These are phyloP conservation scores for Pteria penguin DNA, from an alignment of 2,888 invertebrate species.

Conservation along the genomic window DNA sequence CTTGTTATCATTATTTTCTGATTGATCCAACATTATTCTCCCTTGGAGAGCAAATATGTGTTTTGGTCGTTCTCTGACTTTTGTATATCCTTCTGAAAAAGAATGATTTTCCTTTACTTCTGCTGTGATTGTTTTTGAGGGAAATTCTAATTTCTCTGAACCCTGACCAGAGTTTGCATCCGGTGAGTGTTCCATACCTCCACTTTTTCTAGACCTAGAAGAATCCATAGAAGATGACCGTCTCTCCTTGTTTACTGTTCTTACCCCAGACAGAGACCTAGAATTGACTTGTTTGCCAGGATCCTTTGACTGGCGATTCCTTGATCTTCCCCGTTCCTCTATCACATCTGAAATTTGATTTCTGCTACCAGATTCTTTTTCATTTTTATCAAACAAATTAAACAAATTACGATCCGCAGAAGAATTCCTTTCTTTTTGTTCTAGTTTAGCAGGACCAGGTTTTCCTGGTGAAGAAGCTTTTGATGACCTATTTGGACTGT, in stretches of 20 bases:
- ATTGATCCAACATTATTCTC: constrained; percentile 1
- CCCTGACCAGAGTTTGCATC: not conserved
- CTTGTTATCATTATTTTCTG: not conserved
- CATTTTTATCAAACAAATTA: not conserved
- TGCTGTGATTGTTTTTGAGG: not conserved
- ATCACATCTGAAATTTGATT: not conserved
- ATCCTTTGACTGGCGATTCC: not conserved
- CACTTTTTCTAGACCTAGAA: not conserved
- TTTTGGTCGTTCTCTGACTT: not conserved
- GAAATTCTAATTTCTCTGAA: not conserved
- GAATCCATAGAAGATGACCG: not conserved
- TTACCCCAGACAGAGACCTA: not conserved
- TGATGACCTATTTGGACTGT: not conserved
- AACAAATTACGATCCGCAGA: not conserved
- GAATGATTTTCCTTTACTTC: too few relatives aligned
- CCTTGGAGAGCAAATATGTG: constrained; percentile 28
- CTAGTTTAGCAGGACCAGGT: not conserved
- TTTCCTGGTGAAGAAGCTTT: constrained; percentile 9
- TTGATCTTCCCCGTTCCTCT: not conserved
- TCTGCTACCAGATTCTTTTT: not conserved
- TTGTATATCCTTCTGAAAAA: not conserved
- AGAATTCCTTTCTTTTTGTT: not conserved
- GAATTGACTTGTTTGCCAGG: not conserved
- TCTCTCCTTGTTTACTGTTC: not conserved
- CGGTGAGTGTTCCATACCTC: not conserved